Conservation (phyloP, 1,140 invertebrate species). For the Drosophila orena region DNA sequence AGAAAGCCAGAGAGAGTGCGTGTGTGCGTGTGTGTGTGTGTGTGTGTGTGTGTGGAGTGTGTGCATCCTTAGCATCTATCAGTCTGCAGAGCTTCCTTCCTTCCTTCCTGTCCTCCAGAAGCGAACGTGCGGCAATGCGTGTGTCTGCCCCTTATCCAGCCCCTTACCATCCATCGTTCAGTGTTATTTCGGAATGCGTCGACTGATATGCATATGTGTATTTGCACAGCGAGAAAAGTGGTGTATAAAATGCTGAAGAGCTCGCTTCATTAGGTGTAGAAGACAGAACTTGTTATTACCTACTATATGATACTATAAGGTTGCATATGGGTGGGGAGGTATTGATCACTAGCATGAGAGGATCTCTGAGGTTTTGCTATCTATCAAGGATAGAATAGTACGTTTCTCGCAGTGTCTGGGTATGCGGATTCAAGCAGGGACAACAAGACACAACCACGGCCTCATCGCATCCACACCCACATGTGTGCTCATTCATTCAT, state of each 20-base stretch:
- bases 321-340: too few relatives aligned
- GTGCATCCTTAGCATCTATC: constrained; percentile 78
- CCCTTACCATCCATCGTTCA: constrained; percentile 29
- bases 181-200: constrained; percentile 77
- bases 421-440: constrained; percentile 5
- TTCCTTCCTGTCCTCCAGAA: constrained; percentile 58
- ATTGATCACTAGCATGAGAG: too few relatives aligned
- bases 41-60: constrained; percentile 13
- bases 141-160: constrained; percentile 20
- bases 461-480: constrained; percentile 33
- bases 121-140: constrained; percentile 75
- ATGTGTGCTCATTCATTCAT: constrained; percentile 72
- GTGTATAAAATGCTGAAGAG: too few relatives aligned
- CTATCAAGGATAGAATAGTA: too few relatives aligned
- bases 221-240: constrained; percentile 16
- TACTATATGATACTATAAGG: too few relatives aligned
- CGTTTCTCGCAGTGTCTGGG: neutral
- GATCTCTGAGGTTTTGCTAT: too few relatives aligned
- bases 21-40: neutral
- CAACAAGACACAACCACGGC: constrained; percentile 23
- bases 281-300: too few relatives aligned
- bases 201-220: constrained; percentile 78
- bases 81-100: constrained; percentile 80
- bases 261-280: too few relatives aligned
- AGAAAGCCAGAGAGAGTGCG: constrained; percentile 16